Evolutionary conservation across 2,797 vertebrate genomes (phyloP).

Genomic region (Meda fulgida): DNA sequence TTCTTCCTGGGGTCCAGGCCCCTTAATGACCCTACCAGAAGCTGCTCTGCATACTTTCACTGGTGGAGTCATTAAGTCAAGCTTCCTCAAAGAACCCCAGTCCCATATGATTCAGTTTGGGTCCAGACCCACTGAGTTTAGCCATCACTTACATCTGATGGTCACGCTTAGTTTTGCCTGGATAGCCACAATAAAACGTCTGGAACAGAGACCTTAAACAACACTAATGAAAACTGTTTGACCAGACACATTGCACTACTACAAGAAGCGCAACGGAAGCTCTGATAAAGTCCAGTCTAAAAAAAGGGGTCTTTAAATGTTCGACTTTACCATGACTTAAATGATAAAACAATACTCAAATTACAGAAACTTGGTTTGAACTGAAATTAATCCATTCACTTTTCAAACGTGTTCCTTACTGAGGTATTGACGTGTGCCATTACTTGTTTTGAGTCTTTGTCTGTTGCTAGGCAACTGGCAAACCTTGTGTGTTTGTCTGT

Average conservation of each 20-base stretch:
- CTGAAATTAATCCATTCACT: not conserved
- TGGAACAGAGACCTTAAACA: not conserved
- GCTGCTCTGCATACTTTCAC: constrained; percentile 74
- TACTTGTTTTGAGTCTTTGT: constrained; percentile 10
- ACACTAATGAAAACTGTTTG: not conserved
- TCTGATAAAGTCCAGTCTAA: not conserved
- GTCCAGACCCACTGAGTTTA: constrained; percentile 15
- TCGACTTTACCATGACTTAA: not conserved
- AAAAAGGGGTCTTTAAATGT: not conserved
- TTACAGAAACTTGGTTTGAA: constrained; percentile 9
- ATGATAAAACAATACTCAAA: not conserved
- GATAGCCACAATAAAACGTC: not conserved
- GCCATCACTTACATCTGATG: not conserved
- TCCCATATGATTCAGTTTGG: constrained; percentile 51
- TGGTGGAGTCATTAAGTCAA: constrained; percentile 72
- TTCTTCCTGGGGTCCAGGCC: constrained; percentile 61
- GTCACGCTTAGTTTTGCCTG: constrained; percentile 21
- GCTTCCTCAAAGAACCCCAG: constrained; percentile 57
- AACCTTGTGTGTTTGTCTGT: constrained; percentile 57
- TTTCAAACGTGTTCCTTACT: constrained; percentile 5
- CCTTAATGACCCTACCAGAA: constrained; percentile 81
- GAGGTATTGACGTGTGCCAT: not conserved
- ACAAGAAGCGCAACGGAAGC: not conserved
- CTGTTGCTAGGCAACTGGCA: constrained; percentile 56
- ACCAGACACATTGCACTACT: not conserved